Percentiles rank a stretch among this genome's conserved stretches.
Evolutionary conservation across 2,113 vertebrate genomes (phyloP).

Genomic region (Brachionichthys hirsutus): DNA sequence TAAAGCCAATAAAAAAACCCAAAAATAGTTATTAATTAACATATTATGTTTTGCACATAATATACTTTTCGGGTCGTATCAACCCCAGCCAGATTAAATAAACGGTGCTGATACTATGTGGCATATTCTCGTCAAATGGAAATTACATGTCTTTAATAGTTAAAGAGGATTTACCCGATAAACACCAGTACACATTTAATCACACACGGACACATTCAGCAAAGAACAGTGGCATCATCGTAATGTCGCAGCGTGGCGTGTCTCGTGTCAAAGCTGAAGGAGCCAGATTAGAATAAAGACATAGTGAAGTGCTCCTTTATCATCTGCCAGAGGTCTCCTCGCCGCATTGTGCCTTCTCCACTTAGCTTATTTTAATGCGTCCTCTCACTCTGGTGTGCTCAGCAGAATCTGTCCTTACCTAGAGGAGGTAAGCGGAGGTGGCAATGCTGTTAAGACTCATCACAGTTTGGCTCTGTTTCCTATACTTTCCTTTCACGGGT

Average conservation of each 20-base stretch:
- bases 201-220: too few species aligned
- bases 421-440: conserved; percentile 37
- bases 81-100: neutral
- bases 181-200: too few species aligned
- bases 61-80: neutral
- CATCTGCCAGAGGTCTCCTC: conserved; percentile 39
- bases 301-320: conserved; percentile 22
- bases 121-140: neutral
- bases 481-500: conserved; percentile 17
- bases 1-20: too few species aligned
- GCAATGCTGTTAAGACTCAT: conserved; percentile 45
- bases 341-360: conserved; percentile 17
- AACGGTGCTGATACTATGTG: neutral
- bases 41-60: neutral
- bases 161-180: neutral
- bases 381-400: conserved; percentile 10
- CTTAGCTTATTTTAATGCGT: conserved; percentile 30
- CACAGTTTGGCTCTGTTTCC: conserved; percentile 37
- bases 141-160: neutral
- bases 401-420: conserved; percentile 50
- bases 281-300: conserved; percentile 40
- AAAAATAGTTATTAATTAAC: too few species aligned
- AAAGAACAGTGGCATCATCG: conserved; percentile 13
- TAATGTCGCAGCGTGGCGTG: neutral
- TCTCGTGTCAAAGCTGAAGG: conserved; percentile 24